phyloP scores from a whole-genome alignment of 2,797 vertebrate genomes.

The Silurus aristotelis region DNA sequence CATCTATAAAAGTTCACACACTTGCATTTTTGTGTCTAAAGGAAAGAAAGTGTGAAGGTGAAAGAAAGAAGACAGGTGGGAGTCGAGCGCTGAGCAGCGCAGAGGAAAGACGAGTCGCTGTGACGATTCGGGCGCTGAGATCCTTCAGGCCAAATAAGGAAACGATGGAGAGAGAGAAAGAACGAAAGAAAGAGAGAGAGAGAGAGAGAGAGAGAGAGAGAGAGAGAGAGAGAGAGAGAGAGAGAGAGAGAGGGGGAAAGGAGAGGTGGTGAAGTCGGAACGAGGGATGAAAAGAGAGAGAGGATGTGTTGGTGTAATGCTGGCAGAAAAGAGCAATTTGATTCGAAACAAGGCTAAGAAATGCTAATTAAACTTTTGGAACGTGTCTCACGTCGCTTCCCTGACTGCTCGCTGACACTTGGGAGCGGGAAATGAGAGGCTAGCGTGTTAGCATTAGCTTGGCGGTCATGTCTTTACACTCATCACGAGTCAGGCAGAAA shows the following conservation, averaged over 20 bases:
- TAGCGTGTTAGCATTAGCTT: conserved; percentile 11
- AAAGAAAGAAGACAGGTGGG: background rate
- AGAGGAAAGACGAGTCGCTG: background rate
- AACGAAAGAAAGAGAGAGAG: too few relatives aligned
- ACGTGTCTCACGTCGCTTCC: conserved; percentile 49
- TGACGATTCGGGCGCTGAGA: background rate
- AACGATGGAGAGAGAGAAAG: background rate
- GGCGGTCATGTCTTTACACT: background rate
- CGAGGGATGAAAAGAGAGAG: background rate
- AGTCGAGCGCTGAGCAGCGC: background rate
- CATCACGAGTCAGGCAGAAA: background rate
- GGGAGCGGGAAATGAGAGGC: background rate
- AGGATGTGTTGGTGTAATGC: background rate
- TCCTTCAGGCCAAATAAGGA: background rate
- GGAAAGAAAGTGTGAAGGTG: background rate
- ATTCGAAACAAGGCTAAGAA: conserved; percentile 54
- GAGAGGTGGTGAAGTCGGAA: background rate
- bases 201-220: background rate
- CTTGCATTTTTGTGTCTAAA: background rate
- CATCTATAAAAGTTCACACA: background rate
- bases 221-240: background rate
- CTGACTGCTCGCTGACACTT: conserved; percentile 15
- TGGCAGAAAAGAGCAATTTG: background rate
- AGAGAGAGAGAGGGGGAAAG: background rate
- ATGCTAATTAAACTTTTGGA: conserved; percentile 67